Evolutionary conservation across 2,113 vertebrate genomes (phyloP), one percentile per base, ranked within the genome.

Genomic region (Tretioscincus oriximinensis): DNA sequence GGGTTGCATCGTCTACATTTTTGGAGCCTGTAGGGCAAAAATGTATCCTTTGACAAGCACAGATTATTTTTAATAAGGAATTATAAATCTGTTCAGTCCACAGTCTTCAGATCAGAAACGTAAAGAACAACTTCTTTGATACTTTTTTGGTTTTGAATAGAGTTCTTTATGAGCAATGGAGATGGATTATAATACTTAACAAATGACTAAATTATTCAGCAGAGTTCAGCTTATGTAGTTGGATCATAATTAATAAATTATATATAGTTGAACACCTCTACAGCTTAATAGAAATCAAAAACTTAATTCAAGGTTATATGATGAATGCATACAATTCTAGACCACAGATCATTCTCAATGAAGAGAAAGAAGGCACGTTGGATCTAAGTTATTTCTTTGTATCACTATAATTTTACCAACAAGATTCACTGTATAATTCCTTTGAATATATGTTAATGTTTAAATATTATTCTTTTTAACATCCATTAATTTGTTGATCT

Each of bases 1-100:
- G 0, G 24, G 73, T 88, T 88, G 83, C 60, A 70, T 29, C 51
- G 78, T 63, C 31, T 67, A 54, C 54, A 49, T 49, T 73, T 58
- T 66, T 20, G 18, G 61, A 21, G 12, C 51, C 35, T 61, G 61
- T 26, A 54, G 9, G 69, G n/a, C 35, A 69, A 26, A 66, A 35
- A 7, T 7, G 29, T 31, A 47, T 18, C 26, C 31, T 35, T 14
- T 73, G 49, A 35, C 14, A 65, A 22, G 64, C 12, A n/a, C 3
- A 63, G 7, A 47, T n/a, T n/a, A 3, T 29, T 73, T 63, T 24
- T 31, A 16, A 45, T 49, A 64, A 49, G 18, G 29, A 2, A n/a
- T 64, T 54, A 22, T 77, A 74, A 74, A 21, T 22, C 47, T 49
- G 2, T 65, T 51, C 61, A 66, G 7, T 12, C 51, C 45, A 75